Evolutionary conservation across 2,113 vertebrate species (phyloP).

Genomic region (Chascanopsetta lugubris): DNA sequence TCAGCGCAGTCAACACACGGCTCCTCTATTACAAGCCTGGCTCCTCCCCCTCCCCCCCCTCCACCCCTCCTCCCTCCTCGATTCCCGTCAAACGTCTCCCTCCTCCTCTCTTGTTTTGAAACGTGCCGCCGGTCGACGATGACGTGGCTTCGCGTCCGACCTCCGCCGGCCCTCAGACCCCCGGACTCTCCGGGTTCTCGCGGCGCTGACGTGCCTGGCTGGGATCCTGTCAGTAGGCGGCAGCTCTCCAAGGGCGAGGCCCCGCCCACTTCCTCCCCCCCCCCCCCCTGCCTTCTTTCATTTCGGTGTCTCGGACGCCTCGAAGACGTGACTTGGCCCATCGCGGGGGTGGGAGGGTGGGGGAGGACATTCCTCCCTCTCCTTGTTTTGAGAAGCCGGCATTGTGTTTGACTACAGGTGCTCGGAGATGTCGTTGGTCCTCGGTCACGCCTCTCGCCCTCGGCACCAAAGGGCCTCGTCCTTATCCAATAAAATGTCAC

Average conservation of each 20-base stretch:
- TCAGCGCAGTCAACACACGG: constrained; percentile 63
- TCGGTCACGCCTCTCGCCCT: constrained; percentile 6
- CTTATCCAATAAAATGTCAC: constrained; percentile 76
- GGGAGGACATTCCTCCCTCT: constrained; percentile 78
- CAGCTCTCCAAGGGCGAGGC: constrained; percentile 73
- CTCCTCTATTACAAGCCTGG: too few species aligned
- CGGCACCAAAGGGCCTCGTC: constrained; percentile 38
- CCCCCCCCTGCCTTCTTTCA: constrained; percentile 74
- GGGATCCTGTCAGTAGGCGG: constrained; percentile 77
- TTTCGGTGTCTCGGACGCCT: constrained; percentile 66
- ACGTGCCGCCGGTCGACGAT: too few species aligned
- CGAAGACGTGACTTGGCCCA: constrained; percentile 82
- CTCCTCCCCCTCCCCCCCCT: constrained; percentile 3
- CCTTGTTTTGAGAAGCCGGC: constrained; percentile 73
- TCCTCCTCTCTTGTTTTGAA: too few species aligned
- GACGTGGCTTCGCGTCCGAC: too few species aligned
- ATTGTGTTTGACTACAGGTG: constrained; percentile 83
- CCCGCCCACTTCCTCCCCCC: constrained; percentile 79
- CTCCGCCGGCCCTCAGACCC: constrained; percentile 44
- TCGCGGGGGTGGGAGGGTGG: too few species aligned
- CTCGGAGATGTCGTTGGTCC: constrained; percentile 62
- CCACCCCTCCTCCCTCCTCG: constrained; percentile 21
- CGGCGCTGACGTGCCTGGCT: constrained; percentile 74
- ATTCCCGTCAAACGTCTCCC: too few species aligned
- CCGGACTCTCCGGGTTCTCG: constrained; percentile 19